Evolutionary conservation across 2,113 vertebrate species (phyloP).

Genomic region (Collichthys lucidus): DNA sequence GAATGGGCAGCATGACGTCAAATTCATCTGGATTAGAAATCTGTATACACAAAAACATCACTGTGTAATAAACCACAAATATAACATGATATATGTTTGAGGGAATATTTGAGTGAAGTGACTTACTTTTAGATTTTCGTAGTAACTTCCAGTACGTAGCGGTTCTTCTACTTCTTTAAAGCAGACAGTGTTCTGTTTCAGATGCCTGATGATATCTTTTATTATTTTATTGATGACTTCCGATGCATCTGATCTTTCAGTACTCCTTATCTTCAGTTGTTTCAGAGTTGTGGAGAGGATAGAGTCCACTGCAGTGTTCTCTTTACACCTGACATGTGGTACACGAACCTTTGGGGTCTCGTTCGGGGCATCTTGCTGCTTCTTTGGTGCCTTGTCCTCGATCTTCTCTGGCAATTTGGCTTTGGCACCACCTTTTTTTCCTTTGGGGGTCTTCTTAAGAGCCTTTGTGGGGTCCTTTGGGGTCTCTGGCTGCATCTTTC

Average conservation of each 20-base stretch:
- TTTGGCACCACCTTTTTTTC: neutral
- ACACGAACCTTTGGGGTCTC: neutral
- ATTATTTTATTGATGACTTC: constrained; percentile 51
- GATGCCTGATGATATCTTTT: constrained; percentile 12
- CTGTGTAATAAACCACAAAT: neutral
- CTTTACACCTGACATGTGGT: neutral
- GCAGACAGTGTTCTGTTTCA: constrained; percentile 20
- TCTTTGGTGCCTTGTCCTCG: neutral
- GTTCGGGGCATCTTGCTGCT: neutral
- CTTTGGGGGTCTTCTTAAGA: neutral
- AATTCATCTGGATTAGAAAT: constrained; percentile 80
- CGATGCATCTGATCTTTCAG: neutral
- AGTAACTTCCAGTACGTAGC: constrained; percentile 80
- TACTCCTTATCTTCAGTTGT: constrained; percentile 62
- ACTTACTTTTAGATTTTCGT: constrained; percentile 81
- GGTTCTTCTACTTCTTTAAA: constrained; percentile 40
- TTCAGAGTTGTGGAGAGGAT: constrained; percentile 56
- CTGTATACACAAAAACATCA: constrained; percentile 46
- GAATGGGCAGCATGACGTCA: constrained; percentile 76
- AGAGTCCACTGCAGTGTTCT: neutral
- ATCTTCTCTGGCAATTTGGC: neutral
- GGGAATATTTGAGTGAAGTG: neutral
- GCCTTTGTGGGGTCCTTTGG: neutral
- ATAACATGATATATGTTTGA: neutral
- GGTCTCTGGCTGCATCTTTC: neutral